These are phyloP conservation scores for Drymonia ruficornis DNA, from an alignment of 2,888 invertebrate species.

Conservation along the genomic window DNA sequence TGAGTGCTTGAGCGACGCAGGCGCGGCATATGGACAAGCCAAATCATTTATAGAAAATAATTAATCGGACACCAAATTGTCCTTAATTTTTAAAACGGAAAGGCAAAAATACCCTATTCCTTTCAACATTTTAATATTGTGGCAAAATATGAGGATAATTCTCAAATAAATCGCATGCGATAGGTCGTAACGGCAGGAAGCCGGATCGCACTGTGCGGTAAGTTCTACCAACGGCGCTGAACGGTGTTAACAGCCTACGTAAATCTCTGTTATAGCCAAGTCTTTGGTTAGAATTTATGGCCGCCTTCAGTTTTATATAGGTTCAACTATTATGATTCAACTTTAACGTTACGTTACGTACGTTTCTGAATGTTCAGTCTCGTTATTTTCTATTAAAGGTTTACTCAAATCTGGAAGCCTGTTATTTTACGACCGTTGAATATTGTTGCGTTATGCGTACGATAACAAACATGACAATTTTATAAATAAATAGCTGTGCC, in stretches of 20 bases:
- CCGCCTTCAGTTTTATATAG: constrained; percentile 19
- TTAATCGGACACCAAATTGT: no score
- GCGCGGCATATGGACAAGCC: no score
- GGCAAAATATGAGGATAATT: no score
- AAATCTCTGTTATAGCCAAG: constrained; percentile 15
- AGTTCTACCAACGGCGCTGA: not conserved
- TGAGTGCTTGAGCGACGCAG: no score
- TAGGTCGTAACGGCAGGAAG: not conserved
- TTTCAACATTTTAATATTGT: no score
- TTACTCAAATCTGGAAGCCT: not conserved
- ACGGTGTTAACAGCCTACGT: constrained; percentile 25
- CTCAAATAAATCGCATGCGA: not conserved
- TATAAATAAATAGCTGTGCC: no score
- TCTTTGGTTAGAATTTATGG: constrained; percentile 22
- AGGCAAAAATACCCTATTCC: no score
- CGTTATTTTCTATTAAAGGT: constrained; percentile 1
- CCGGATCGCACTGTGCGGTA: not conserved
- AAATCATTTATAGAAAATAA: no score
- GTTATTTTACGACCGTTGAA: not conserved
- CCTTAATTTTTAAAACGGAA: no score
- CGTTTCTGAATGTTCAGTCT: not conserved
- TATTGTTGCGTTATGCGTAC: no score
- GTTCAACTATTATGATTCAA: constrained; percentile 2
- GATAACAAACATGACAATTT: no score
- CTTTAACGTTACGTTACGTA: not conserved